Percentiles rank a stretch among this genome's conserved stretches.
phyloP scores from a whole-genome alignment of 2,113 vertebrate genomes.

The Labrus mixtus region DNA sequence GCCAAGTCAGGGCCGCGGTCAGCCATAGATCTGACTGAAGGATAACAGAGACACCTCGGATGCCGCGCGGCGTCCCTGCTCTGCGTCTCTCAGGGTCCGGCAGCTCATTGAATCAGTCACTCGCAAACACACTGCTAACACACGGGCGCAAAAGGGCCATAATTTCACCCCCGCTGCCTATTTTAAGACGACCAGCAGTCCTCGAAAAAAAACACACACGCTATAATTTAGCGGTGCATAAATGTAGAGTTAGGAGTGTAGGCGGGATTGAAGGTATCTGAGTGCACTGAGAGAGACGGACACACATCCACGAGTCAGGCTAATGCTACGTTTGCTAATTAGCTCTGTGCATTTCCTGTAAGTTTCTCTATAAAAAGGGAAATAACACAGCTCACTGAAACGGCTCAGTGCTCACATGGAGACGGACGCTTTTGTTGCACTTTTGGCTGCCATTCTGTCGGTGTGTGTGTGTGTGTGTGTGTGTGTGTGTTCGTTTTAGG shows the following conservation, averaged over 20 bases:
- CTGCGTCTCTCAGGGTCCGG: conserved; percentile 22
- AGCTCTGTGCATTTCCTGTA: conserved; percentile 34
- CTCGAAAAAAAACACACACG: conserved; percentile 48
- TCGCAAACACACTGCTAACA: conserved; percentile 31
- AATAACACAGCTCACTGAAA: neutral
- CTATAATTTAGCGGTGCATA: conserved; percentile 73
- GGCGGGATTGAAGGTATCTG: conserved; percentile 43
- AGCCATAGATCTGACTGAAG: conserved; percentile 22
- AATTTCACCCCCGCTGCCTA: conserved; percentile 67
- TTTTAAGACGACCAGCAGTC: conserved; percentile 66
- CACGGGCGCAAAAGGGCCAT: conserved; percentile 50
- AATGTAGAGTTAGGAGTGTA: conserved; percentile 43
- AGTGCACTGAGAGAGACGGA: conserved; percentile 36
- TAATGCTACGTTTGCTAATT: conserved; percentile 23
- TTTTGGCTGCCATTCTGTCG: neutral
- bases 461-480: neutral
- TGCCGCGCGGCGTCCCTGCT: neutral
- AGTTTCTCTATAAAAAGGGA: conserved; percentile 2
- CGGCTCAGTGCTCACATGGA: conserved; percentile 11
- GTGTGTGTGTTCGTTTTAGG: neutral
- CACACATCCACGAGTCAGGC: conserved; percentile 27
- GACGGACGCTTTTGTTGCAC: neutral
- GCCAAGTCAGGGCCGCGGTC: conserved; percentile 12
- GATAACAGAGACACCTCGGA: conserved; percentile 20
- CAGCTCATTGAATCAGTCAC: conserved; percentile 36